phyloP scores from a whole-genome alignment of 2,888 invertebrate species.

The Schizotus pectinicornis region DNA sequence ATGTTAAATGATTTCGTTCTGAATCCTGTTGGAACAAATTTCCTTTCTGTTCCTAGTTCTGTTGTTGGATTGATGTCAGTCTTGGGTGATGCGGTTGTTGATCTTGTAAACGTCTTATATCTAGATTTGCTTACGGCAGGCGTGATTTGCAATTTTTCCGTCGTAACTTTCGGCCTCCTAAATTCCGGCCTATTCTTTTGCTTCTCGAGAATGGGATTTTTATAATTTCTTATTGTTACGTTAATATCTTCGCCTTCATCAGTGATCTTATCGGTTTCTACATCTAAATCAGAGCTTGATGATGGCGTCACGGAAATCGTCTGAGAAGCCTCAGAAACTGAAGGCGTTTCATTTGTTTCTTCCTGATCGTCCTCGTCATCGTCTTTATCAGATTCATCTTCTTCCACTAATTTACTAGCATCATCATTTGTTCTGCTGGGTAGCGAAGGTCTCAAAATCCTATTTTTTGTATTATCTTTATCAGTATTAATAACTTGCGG shows the following conservation, averaged over 20 bases:
- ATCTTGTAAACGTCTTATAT: conserved; percentile 5
- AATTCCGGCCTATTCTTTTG: conserved; percentile 19
- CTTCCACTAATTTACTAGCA: background rate
- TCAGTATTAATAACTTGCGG: background rate
- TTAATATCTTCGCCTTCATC: conserved; percentile 16
- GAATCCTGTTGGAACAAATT: conserved; percentile 23
- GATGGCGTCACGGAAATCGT: no score
- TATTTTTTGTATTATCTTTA: background rate
- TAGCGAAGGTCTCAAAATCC: background rate
- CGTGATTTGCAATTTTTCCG: conserved; percentile 6
- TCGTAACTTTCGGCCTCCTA: conserved; percentile 20
- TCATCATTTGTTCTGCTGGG: background rate
- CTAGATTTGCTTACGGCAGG: conserved; percentile 5
- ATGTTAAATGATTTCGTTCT: background rate
- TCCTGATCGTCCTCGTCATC: conserved; percentile 28
- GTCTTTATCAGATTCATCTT: conserved; percentile 30
- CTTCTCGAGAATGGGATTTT: conserved; percentile 23
- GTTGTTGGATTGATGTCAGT: conserved; percentile 8
- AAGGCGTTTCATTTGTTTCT: background rate
- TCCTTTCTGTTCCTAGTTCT: conserved; percentile 4
- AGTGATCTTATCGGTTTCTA: background rate
- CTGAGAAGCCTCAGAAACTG: background rate
- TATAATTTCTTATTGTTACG: conserved; percentile 15
- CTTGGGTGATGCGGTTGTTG: conserved; percentile 9
- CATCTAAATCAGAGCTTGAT: no score